Percentiles rank a stretch among this genome's conserved stretches.
phyloP scores from a whole-genome alignment of 1,140 invertebrate species.

The Drosophila sulfurigaster region DNA sequence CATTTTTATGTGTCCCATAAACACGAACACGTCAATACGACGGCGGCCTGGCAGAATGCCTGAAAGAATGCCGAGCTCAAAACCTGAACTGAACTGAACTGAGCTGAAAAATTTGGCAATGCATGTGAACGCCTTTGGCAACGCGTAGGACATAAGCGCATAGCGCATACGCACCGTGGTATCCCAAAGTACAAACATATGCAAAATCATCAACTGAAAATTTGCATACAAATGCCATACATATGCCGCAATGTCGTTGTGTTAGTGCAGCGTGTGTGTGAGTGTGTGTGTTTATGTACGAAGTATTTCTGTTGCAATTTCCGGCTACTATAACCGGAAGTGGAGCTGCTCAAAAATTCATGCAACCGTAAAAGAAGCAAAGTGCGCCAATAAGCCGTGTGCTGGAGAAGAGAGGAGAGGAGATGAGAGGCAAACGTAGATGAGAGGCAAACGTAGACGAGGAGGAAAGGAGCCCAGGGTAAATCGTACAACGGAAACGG shows the following conservation, averaged over 20 bases:
- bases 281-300: constrained; percentile 16
- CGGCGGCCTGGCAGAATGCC: constrained; percentile 1
- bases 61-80: not conserved
- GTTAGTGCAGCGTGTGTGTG: not conserved
- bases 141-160: constrained; percentile 18
- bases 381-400: constrained; percentile 63
- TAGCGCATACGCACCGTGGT: constrained; percentile 63
- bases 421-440: constrained; percentile 6
- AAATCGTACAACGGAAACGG: constrained; percentile 25
- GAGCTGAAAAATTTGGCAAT: constrained; percentile 25
- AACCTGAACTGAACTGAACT: not conserved
- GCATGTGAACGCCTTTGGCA: constrained; percentile 51
- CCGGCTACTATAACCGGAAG: constrained; percentile 72
- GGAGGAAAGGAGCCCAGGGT: not conserved
- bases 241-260: constrained; percentile 41
- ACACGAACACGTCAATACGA: constrained; percentile 36
- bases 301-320: constrained; percentile 76
- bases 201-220: constrained; percentile 62
- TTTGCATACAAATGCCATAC: constrained; percentile 73
- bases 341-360: constrained; percentile 74
- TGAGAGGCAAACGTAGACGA: constrained; percentile 2
- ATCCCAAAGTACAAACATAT: constrained; percentile 41
- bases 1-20: constrained; percentile 64
- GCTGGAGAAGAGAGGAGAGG: too few species aligned
- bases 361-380: constrained; percentile 74